These are phyloP conservation scores for Trichechus manatus DNA, from an alignment of 2,113 vertebrate genomes.

Conservation along the genomic window DNA sequence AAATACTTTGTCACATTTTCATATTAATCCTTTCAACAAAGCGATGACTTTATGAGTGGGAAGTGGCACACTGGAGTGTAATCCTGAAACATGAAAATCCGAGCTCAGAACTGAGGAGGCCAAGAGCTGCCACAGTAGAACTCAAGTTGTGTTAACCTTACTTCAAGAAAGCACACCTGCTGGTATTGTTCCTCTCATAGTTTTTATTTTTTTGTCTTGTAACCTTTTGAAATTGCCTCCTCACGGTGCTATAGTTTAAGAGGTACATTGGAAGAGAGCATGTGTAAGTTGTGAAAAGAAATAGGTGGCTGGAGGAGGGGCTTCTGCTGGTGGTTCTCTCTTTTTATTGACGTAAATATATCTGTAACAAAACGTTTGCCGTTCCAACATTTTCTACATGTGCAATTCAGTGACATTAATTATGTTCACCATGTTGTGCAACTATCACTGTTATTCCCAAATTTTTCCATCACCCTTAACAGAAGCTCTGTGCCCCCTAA, in stretches of 20 bases:
- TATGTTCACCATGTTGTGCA: neutral
- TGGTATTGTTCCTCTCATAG: neutral
- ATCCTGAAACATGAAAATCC: neutral
- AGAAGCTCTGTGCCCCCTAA: neutral
- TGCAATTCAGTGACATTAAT: neutral
- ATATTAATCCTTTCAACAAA: slow-evolving; percentile 63
- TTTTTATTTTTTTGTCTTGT: neutral
- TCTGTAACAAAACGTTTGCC: neutral
- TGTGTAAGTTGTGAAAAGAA: neutral
- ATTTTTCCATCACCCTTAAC: neutral
- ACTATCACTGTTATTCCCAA: neutral
- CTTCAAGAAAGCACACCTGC: neutral
- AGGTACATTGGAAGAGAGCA: neutral
- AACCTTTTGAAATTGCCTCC: neutral
- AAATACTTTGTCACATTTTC: slow-evolving; percentile 75
- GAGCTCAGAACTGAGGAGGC: neutral
- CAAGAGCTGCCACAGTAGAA: neutral
- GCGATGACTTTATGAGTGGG: slow-evolving; percentile 50
- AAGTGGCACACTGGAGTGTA: slow-evolving; percentile 21
- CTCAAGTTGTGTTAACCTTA: neutral
- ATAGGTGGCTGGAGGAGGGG: neutral
- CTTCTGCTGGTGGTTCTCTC: neutral
- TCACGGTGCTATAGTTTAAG: neutral
- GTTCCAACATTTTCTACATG: neutral
- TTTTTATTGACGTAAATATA: neutral